Percentiles rank a stretch among this genome's conserved stretches.
phyloP scores from a whole-genome alignment of 2,888 invertebrate genomes.

The Dexiosoma caninum region DNA sequence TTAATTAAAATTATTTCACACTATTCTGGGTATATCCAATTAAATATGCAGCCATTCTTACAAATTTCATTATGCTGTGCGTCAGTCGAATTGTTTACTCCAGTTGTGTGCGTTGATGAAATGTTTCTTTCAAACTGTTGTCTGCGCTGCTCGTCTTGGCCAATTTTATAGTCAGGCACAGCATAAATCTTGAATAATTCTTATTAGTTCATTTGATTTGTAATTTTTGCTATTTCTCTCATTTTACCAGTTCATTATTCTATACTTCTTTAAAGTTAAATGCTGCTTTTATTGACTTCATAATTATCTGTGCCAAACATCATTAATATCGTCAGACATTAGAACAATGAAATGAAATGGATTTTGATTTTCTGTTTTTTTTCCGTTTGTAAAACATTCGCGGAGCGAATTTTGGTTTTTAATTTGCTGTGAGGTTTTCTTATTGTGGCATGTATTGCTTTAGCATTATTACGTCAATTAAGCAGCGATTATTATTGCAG shows the following conservation, averaged over 20 bases:
- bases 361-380: not conserved
- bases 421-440: not conserved
- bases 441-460: conserved; percentile 8
- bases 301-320: not conserved
- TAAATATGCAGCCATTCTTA: conserved; percentile 41
- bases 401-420: conserved; percentile 16
- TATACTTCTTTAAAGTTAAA: not conserved
- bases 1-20: not conserved
- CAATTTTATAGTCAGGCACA: conserved; percentile 57
- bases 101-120: conserved; percentile 63
- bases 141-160: conserved; percentile 5
- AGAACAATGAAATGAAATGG: conserved; percentile 18
- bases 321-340: not conserved
- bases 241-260: not conserved
- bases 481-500: too few relatives aligned
- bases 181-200: conserved; percentile 38
- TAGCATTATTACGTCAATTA: conserved; percentile 23
- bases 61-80: conserved; percentile 45
- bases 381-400: not conserved
- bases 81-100: conserved; percentile 24
- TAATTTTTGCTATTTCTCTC: conserved; percentile 9
- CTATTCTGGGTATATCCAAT: too few relatives aligned
- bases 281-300: not conserved
- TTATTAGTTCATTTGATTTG: conserved; percentile 4
- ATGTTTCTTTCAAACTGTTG: conserved; percentile 46